Evolutionary conservation across 2,113 vertebrate species (phyloP).

Genomic region (Ramphastos sulfuratus): DNA sequence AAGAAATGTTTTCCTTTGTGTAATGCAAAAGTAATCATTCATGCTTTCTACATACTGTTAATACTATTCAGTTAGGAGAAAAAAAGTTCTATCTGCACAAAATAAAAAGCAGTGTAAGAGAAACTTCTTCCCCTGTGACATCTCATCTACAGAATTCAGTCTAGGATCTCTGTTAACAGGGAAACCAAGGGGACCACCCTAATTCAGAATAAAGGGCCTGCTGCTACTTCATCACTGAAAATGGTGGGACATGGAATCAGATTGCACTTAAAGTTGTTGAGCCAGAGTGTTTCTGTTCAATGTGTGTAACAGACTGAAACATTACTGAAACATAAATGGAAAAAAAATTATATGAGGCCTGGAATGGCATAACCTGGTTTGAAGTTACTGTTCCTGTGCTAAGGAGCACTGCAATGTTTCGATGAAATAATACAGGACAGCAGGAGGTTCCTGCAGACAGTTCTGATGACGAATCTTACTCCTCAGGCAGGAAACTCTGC

Average conservation of each 20-base stretch:
- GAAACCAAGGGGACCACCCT: background rate
- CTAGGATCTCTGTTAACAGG: background rate
- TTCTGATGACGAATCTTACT: background rate
- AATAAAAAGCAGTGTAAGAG: background rate
- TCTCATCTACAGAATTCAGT: background rate
- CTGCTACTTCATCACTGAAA: background rate
- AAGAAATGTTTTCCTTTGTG: background rate
- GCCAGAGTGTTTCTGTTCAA: background rate
- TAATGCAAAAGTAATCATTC: background rate
- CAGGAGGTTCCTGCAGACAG: background rate
- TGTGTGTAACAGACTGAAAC: background rate
- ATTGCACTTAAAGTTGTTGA: background rate
- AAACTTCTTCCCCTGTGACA: background rate
- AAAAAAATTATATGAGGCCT: background rate
- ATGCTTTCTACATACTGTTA: background rate
- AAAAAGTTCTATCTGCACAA: background rate
- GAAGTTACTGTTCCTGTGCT: background rate
- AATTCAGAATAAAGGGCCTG: background rate
- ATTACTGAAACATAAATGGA: background rate
- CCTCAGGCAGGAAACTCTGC: background rate
- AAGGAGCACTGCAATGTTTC: background rate
- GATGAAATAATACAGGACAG: background rate
- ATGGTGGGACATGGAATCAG: background rate
- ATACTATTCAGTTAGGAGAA: background rate
- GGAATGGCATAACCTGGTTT: background rate